phyloP scores from a whole-genome alignment of 2,113 vertebrate genomes.

The Pionites leucogaster region DNA sequence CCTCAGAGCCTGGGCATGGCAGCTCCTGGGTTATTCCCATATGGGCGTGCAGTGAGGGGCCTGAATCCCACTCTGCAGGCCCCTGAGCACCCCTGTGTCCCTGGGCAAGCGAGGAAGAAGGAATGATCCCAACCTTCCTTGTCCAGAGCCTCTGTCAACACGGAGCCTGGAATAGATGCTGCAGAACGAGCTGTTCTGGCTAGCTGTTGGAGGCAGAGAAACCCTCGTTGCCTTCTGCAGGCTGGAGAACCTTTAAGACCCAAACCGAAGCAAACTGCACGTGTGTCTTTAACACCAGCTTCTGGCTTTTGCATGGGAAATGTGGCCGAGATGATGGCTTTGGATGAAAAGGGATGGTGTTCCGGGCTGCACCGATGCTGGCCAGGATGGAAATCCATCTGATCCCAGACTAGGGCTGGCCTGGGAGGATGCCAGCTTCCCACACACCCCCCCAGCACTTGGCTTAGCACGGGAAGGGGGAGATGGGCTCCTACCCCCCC shows the following conservation, averaged over 20 bases:
- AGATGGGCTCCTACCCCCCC: not conserved
- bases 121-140: not conserved
- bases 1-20: accelerated
- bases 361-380: accelerated
- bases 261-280: not conserved
- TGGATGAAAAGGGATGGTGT: not conserved
- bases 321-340: not conserved
- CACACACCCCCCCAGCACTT: no score
- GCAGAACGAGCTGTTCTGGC: not conserved
- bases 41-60: accelerated
- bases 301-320: not conserved
- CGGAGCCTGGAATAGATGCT: not conserved
- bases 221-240: not conserved
- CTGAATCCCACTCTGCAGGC: accelerated
- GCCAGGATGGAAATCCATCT: not conserved
- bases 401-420: not conserved
- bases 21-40: not conserved
- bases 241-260: not conserved
- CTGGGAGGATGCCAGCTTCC: not conserved
- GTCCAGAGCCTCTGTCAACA: not conserved
- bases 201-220: not conserved
- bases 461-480: not conserved
- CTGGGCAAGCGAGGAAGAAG: not conserved
- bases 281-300: not conserved
- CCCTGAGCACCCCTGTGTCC: not conserved